These are phyloP conservation scores for Meteorus cinctellus DNA, from an alignment of 2,888 invertebrate species.

Conservation along the genomic window DNA sequence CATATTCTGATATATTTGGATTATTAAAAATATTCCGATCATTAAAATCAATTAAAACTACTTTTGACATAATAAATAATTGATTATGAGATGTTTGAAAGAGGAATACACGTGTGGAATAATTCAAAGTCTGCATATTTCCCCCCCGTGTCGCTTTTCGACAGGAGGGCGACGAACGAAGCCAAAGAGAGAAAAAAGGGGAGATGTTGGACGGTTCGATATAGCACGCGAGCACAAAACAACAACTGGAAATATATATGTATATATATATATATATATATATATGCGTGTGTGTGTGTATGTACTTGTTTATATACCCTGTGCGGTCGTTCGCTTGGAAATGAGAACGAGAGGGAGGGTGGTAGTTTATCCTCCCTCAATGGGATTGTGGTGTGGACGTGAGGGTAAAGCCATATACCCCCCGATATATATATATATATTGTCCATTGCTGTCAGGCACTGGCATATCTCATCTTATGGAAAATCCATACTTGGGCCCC, in stretches of 20 bases:
- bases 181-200: conserved; percentile 52
- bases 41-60: conserved; percentile 3
- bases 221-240: conserved; percentile 52
- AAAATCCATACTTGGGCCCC: conserved; percentile 68
- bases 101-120: background rate
- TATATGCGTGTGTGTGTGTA: background rate
- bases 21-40: background rate
- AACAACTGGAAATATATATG: conserved; percentile 22
- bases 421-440: conserved; percentile 29
- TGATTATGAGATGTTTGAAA: too few species aligned
- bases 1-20: background rate
- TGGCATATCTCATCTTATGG: conserved; percentile 68
- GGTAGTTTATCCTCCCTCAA: conserved; percentile 35
- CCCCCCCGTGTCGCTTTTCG: conserved; percentile 41
- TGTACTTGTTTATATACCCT: conserved; percentile 2
- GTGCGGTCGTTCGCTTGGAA: conserved; percentile 39
- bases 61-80: too few species aligned
- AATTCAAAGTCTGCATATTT: background rate
- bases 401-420: background rate
- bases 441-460: conserved; percentile 63
- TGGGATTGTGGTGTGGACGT: conserved; percentile 2
- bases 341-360: conserved; percentile 50
- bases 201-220: conserved; percentile 46
- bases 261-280: background rate
- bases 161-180: conserved; percentile 46